A percentile compares a stretch with the other conserved stretches of the same genome.
These are phyloP conservation scores for Tokudaia tokunoshimensis DNA, from an alignment of 2,797 vertebrate species.

Conservation along the genomic window DNA sequence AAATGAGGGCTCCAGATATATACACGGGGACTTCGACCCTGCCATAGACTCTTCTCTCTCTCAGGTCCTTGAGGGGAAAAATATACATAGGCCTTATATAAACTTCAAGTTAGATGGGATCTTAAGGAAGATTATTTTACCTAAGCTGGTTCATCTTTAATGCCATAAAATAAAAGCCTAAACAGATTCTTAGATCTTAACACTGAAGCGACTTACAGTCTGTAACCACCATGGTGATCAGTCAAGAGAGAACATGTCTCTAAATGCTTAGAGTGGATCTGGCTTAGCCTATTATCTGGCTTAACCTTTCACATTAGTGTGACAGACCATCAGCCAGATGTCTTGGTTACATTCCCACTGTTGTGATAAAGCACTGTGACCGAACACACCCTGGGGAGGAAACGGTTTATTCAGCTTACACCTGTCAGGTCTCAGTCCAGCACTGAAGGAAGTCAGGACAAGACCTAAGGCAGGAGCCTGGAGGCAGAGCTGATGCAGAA, in stretches of 20 bases:
- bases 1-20: background rate
- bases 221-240: background rate
- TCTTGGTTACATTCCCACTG: background rate
- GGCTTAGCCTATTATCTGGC: background rate
- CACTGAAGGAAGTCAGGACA: background rate
- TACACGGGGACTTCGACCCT: background rate
- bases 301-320: slow-evolving; percentile 3
- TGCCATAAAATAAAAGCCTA: slow-evolving; percentile 19
- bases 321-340: background rate
- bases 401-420: background rate
- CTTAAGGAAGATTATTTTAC: slow-evolving; percentile 57
- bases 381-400: background rate
- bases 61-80: background rate
- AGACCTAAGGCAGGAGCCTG: background rate
- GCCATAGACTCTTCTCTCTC: background rate
- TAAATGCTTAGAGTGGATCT: background rate
- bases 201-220: background rate
- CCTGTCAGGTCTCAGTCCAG: background rate
- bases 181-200: slow-evolving; percentile 51
- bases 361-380: background rate
- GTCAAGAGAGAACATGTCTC: background rate
- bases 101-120: slow-evolving; percentile 25
- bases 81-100: background rate
- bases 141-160: slow-evolving; percentile 54
- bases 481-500: background rate